Evolutionary conservation across 1,140 invertebrate species (phyloP).

Genomic region (Odontomachus brunneus): DNA sequence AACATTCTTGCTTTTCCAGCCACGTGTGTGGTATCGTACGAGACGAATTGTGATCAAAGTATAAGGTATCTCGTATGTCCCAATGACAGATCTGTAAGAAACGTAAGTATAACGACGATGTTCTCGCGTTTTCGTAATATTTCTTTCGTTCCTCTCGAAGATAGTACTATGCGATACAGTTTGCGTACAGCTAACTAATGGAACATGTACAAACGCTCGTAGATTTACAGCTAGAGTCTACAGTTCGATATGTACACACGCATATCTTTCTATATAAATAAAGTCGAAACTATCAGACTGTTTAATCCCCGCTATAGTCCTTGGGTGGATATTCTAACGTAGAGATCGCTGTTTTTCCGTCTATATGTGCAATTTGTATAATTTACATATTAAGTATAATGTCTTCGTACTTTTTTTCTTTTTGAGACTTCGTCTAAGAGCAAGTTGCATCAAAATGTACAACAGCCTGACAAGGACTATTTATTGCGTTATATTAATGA

Average conservation of each 20-base stretch:
- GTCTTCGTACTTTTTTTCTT: too few species aligned
- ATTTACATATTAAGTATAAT: too few species aligned
- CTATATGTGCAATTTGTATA: constrained; percentile 17
- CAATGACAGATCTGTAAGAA: constrained; percentile 25
- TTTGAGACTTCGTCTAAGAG: too few species aligned
- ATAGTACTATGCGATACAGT: constrained; percentile 5
- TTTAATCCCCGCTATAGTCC: constrained; percentile 4
- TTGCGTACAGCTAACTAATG: constrained; percentile 34
- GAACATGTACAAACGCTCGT: constrained; percentile 25
- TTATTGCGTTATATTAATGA: constrained; percentile 1
- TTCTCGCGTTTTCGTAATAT: constrained; percentile 36
- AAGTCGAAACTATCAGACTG: constrained; percentile 34
- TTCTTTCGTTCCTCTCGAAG: constrained; percentile 17
- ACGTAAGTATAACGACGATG: not conserved
- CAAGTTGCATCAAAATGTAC: constrained; percentile 16
- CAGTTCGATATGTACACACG: constrained; percentile 36
- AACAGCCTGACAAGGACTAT: not conserved
- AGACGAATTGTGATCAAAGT: constrained; percentile 15
- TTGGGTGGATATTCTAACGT: constrained; percentile 27
- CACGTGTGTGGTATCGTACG: not conserved
- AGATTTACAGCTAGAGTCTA: constrained; percentile 29
- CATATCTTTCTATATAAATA: constrained; percentile 49
- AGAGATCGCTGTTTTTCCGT: constrained; percentile 25
- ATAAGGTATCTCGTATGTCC: not conserved
- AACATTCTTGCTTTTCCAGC: not conserved